Percentiles rank a stretch among this genome's conserved stretches.
These are phyloP conservation scores for Ophioninae sp. DNA, from an alignment of 2,888 invertebrate genomes.

Conservation along the genomic window DNA sequence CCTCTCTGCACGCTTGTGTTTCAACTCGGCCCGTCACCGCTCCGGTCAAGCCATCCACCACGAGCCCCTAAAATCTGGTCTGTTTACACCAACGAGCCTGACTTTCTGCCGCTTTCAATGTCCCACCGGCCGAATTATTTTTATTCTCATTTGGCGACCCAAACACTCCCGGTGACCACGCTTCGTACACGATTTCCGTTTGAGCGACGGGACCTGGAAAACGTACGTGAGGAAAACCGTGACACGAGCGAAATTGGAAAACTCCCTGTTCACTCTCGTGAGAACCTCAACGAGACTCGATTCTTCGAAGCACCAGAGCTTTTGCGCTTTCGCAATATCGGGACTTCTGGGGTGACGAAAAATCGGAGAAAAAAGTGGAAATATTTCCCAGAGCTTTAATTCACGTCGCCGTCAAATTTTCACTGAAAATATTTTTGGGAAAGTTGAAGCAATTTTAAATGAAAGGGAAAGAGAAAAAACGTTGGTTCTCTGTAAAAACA, in stretches of 20 bases:
- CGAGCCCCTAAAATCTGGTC: not conserved
- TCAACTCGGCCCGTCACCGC: constrained; percentile 11
- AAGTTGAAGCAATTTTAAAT: too few species aligned
- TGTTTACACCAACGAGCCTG: constrained; percentile 1
- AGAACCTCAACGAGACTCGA: not conserved
- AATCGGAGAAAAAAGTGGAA: not conserved
- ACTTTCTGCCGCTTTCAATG: constrained; percentile 40
- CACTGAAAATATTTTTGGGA: too few species aligned
- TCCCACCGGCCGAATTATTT: constrained; percentile 50
- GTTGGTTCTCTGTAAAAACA: not conserved
- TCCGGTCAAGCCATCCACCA: constrained; percentile 17
- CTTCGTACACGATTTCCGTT: not conserved
- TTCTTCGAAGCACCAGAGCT: not conserved
- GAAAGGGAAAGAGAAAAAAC: not conserved
- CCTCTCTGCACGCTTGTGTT: constrained; percentile 21
- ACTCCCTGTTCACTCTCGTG: constrained; percentile 15
- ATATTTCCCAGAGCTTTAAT: not conserved
- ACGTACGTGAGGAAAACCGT: constrained; percentile 3
- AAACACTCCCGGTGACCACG: not conserved
- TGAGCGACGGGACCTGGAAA: not conserved
- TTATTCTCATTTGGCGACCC: not conserved
- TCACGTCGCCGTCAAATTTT: not conserved
- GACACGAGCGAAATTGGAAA: constrained; percentile 27
- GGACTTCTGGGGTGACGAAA: not conserved
- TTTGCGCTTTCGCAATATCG: not conserved